Conservation (phyloP, 2,888 invertebrate species). For the Deilephila porcellus region DNA sequence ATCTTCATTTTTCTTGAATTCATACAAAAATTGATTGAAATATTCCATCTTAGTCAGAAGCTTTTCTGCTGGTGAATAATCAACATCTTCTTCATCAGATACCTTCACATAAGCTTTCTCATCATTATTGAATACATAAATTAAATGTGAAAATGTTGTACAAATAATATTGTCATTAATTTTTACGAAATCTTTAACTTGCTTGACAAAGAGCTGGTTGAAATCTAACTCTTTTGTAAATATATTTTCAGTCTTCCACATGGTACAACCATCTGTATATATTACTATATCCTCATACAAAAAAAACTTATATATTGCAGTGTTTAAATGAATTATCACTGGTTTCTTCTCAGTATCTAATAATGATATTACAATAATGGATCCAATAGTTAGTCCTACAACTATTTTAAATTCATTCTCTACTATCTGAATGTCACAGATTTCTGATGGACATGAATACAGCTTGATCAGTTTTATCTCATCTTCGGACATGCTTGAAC, state of each 20-base stretch:
- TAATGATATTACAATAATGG: constrained; percentile 58
- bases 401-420: constrained; percentile 48
- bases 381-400: constrained; percentile 63
- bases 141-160: constrained; percentile 63
- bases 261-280: constrained; percentile 66
- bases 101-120: constrained; percentile 50
- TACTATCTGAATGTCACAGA: constrained; percentile 57
- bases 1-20: constrained; percentile 58
- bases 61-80: constrained; percentile 59
- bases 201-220: constrained; percentile 58
- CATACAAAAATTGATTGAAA: constrained; percentile 58
- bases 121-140: constrained; percentile 63
- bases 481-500: constrained; percentile 44
- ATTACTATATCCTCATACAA: constrained; percentile 52
- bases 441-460: constrained; percentile 64
- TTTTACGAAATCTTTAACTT: constrained; percentile 64
- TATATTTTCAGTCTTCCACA: constrained; percentile 67
- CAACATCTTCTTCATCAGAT: constrained; percentile 37
- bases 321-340: constrained; percentile 64
- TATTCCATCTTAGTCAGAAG: constrained; percentile 61
- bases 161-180: constrained; percentile 63
- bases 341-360: constrained; percentile 42
- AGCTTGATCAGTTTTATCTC: constrained; percentile 53
- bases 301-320: constrained; percentile 59
- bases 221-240: constrained; percentile 54